These are phyloP conservation scores for Candoia aspera DNA, from an alignment of 2,113 vertebrate genomes.

Conservation along the genomic window DNA sequence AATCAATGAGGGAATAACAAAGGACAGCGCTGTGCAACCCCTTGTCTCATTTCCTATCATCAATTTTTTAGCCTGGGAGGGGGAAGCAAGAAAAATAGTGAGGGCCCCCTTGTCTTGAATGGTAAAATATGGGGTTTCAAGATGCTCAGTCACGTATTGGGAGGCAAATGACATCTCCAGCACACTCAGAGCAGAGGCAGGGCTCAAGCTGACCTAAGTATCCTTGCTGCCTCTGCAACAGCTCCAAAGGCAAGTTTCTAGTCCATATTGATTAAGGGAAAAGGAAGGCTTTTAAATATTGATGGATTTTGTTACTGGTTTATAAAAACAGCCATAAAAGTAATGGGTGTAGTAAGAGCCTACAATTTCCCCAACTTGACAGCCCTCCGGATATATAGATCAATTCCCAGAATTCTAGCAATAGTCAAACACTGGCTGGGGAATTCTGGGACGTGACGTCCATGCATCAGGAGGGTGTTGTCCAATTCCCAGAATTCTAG, in stretches of 20 bases:
- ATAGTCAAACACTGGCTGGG: too few relatives aligned
- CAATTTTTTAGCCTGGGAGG: slow-evolving; percentile 45
- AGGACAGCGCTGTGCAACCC: slow-evolving; percentile 57
- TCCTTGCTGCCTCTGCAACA: neutral
- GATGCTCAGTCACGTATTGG: neutral
- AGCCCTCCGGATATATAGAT: too few relatives aligned
- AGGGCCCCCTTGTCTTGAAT: slow-evolving; percentile 50
- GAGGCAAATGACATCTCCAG: neutral
- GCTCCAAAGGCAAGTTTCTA: neutral
- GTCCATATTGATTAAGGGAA: neutral
- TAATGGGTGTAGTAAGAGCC: too few relatives aligned
- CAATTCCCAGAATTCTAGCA: too few relatives aligned
- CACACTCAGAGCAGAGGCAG: too few relatives aligned
- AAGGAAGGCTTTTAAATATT: neutral
- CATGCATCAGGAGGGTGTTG: too few relatives aligned
- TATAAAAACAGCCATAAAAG: neutral
- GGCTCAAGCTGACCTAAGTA: neutral
- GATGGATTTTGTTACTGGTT: neutral
- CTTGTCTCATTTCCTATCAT: slow-evolving; percentile 55
- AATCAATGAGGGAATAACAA: slow-evolving; percentile 77
- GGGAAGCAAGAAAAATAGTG: slow-evolving; percentile 17
- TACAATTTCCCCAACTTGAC: too few relatives aligned
- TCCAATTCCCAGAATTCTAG: too few relatives aligned
- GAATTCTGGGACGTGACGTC: too few relatives aligned
- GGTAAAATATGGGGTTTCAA: slow-evolving; percentile 58